Conservation (phyloP, 2,797 vertebrate species). For the Furcifer pardalis region DNA sequence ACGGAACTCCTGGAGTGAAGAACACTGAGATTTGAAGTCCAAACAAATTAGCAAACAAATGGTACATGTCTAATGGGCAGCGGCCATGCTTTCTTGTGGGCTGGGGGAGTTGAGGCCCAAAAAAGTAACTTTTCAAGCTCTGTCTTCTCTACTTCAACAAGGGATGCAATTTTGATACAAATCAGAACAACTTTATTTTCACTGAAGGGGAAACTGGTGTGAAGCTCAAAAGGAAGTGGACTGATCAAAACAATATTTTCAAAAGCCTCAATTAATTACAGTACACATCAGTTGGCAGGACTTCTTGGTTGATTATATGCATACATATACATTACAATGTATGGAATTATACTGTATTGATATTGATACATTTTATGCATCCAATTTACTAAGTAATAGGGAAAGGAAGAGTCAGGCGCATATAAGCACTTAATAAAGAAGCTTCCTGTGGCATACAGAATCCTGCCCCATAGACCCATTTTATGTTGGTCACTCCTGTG, state of each 20-base stretch:
- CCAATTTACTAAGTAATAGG: slow-evolving; percentile 73
- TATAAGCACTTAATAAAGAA: neutral
- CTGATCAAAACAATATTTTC: slow-evolving; percentile 73
- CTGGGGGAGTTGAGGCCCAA: too few species aligned
- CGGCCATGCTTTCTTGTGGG: too few species aligned
- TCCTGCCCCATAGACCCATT: neutral
- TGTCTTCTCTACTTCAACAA: slow-evolving; percentile 64
- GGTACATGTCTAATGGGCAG: too few species aligned
- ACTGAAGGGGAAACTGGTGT: slow-evolving; percentile 69
- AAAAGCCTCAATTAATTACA: slow-evolving; percentile 76
- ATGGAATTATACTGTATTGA: too few species aligned
- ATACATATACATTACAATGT: too few species aligned
- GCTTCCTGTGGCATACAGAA: neutral
- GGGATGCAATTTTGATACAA: slow-evolving; percentile 64
- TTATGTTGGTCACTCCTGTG: neutral
- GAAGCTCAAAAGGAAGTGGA: slow-evolving; percentile 68
- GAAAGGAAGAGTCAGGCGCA: neutral
- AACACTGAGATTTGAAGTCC: too few species aligned
- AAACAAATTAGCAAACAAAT: too few species aligned
- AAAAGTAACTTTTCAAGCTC: too few species aligned
- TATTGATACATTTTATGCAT: slow-evolving; percentile 54
- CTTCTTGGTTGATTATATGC: slow-evolving; percentile 68
- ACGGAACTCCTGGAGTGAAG: too few species aligned
- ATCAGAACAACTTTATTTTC: slow-evolving; percentile 64
- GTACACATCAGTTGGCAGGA: slow-evolving; percentile 70